Conservation (phyloP, 2,888 invertebrate genomes). For the Stictocephala bisonia region DNA sequence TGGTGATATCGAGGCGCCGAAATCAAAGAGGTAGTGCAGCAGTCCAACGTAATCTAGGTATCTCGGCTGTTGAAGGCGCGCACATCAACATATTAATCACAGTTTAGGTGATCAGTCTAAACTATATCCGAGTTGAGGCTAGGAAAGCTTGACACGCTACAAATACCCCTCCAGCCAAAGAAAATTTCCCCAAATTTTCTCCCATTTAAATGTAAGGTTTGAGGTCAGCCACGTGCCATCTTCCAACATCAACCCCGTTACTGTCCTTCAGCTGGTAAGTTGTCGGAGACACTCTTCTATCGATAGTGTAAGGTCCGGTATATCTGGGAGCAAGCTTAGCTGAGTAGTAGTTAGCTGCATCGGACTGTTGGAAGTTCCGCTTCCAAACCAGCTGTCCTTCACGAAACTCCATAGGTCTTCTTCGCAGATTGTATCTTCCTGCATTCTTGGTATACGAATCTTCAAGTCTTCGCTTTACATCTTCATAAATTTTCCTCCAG, state of each 20-base stretch:
- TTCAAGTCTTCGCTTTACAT: too few relatives aligned
- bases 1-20: too few relatives aligned
- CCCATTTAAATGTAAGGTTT: neutral
- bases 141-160: too few relatives aligned
- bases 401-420: conserved; percentile 26
- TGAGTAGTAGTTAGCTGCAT: conserved; percentile 46
- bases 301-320: conserved; percentile 47
- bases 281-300: conserved; percentile 44
- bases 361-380: conserved; percentile 37
- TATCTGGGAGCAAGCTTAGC: conserved; percentile 52
- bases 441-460: too few relatives aligned
- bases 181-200: conserved; percentile 33
- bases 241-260: conserved; percentile 28
- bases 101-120: too few relatives aligned
- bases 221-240: conserved; percentile 51
- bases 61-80: too few relatives aligned
- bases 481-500: neutral
- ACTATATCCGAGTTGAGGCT: too few relatives aligned
- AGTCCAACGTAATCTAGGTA: too few relatives aligned
- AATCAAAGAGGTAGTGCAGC: too few relatives aligned
- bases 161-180: conserved; percentile 1
- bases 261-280: conserved; percentile 49
- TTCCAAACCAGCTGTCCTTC: conserved; percentile 2
- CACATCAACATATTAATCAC: too few relatives aligned
- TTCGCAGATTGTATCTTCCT: conserved; percentile 34